Evolutionary conservation across 1,140 invertebrate genomes (phyloP).

Genomic region (Zaprionus kolodkinae): DNA sequence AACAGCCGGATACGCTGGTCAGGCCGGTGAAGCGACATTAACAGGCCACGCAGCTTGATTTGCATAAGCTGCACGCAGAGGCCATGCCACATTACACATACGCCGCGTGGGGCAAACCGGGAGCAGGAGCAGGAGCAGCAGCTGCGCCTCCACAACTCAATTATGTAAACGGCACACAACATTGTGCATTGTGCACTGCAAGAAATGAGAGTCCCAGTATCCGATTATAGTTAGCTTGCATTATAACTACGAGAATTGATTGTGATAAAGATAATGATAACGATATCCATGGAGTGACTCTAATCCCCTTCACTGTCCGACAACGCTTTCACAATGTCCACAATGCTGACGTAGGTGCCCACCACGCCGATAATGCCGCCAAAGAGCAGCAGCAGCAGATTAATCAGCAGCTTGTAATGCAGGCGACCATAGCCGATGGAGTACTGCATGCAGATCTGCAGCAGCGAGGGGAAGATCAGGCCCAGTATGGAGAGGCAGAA

Average conservation of each 20-base stretch:
- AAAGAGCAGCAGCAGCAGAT: conserved; percentile 87
- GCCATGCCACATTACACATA: conserved; percentile 42
- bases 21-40: conserved; percentile 12
- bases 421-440: conserved; percentile 79
- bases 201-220: neutral
- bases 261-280: neutral
- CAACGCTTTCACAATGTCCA: conserved; percentile 86
- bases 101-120: conserved; percentile 24
- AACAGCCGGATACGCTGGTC: neutral
- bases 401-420: conserved; percentile 85
- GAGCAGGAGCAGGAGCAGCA: neutral
- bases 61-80: conserved; percentile 9
- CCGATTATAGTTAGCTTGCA: neutral
- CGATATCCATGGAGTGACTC: neutral
- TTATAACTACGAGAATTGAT: neutral
- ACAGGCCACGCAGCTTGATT: conserved; percentile 18
- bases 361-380: conserved; percentile 88
- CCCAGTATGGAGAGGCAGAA: conserved; percentile 95
- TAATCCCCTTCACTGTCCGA: neutral
- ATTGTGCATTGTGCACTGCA: neutral
- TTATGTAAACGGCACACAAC: conserved; percentile 15
- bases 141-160: conserved; percentile 11
- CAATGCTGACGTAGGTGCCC: conserved; percentile 89
- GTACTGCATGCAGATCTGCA: conserved; percentile 85
- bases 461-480: conserved; percentile 95